phyloP scores from a whole-genome alignment of 2,797 vertebrate species.

The Lepilemur ruficaudatus region DNA sequence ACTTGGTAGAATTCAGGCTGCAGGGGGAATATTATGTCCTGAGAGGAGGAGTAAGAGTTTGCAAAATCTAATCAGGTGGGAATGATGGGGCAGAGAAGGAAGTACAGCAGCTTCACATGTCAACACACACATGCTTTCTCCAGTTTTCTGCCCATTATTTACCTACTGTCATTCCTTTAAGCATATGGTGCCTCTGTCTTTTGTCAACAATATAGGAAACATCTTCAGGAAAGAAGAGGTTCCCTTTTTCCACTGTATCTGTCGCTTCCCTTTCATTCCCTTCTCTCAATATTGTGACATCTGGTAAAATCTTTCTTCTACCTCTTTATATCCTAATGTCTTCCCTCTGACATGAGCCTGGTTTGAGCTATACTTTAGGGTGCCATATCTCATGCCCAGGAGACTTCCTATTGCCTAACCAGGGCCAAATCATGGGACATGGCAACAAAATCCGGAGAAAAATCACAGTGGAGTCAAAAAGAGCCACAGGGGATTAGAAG shows the following conservation, averaged over 20 bases:
- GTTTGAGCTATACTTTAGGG: background rate
- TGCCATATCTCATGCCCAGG: fast-evolving
- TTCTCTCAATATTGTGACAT: background rate
- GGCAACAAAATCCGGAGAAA: background rate
- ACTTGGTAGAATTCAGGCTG: conserved; percentile 84
- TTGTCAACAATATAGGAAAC: background rate
- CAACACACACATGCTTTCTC: background rate
- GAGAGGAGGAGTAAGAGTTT: conserved; percentile 69
- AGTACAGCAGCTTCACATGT: fast-evolving
- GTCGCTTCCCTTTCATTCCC: background rate
- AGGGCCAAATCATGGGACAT: background rate
- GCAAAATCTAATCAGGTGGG: conserved; percentile 16
- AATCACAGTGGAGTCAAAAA: background rate
- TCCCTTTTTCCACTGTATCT: background rate
- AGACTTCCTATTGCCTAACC: background rate
- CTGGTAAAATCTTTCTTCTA: background rate
- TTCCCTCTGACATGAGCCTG: background rate
- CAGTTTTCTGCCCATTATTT: background rate
- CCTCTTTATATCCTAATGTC: background rate
- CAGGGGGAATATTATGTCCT: conserved; percentile 67
- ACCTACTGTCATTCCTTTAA: background rate
- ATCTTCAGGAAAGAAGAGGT: background rate
- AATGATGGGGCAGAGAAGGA: background rate
- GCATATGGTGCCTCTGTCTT: background rate
- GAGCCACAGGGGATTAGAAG: background rate